A percentile compares a stretch with the other conserved stretches of the same genome.
These are phyloP conservation scores for Charadrius vociferus DNA, from an alignment of 2,113 vertebrate species.

Conservation along the genomic window DNA sequence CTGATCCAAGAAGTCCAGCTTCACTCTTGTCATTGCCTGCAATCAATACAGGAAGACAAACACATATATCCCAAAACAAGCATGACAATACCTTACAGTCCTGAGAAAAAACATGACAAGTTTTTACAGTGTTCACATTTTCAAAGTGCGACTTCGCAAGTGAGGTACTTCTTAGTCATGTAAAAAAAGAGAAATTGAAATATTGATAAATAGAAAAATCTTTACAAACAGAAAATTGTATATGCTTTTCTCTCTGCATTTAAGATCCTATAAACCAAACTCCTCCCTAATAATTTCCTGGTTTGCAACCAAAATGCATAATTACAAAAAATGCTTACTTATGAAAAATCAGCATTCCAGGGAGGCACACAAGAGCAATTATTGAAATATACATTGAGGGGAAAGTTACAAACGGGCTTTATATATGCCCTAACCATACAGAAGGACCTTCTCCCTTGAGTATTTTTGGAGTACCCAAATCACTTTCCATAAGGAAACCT, in stretches of 20 bases:
- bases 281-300: not conserved
- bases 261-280: not conserved
- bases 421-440: not conserved
- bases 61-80: not conserved
- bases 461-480: not conserved
- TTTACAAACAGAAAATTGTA: not conserved
- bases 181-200: not conserved
- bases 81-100: not conserved
- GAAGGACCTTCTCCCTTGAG: not conserved
- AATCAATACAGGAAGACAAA: not conserved
- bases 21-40: conserved; percentile 95
- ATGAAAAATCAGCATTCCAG: not conserved
- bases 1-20: conserved; percentile 96
- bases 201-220: not conserved
- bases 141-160: not conserved
- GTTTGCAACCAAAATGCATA: not conserved
- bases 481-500: not conserved
- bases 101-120: not conserved
- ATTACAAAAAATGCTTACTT: not conserved
- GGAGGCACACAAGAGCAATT: not conserved
- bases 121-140: not conserved
- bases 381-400: not conserved
- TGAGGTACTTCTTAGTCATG: not conserved
- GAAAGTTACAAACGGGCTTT: not conserved
- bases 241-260: not conserved